Conservation (phyloP, 2,797 vertebrate genomes). For the Atherinosoma microstoma region DNA sequence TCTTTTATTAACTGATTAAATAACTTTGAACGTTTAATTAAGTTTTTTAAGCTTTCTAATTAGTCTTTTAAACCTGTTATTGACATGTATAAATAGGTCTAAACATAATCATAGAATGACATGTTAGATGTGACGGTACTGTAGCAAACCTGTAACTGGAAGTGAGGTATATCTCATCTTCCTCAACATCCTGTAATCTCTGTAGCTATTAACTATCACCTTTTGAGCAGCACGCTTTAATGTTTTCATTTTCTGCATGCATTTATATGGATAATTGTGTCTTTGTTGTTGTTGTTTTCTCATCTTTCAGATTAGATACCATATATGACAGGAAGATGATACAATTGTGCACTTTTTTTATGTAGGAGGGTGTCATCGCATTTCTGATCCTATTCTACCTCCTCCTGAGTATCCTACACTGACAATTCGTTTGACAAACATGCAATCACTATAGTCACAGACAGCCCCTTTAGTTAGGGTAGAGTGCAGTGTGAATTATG, state of each 20-base stretch:
- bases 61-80: neutral
- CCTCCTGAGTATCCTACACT: slow-evolving; percentile 66
- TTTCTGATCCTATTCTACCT: slow-evolving; percentile 58
- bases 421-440: slow-evolving; percentile 83
- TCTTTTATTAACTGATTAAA: neutral
- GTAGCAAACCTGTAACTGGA: neutral
- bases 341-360: slow-evolving; percentile 40
- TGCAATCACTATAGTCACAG: slow-evolving; percentile 82
- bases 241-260: neutral
- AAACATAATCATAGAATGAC: neutral
- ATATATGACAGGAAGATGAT: slow-evolving; percentile 48
- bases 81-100: neutral
- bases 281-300: slow-evolving; percentile 13
- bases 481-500: slow-evolving; percentile 82
- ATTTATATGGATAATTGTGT: neutral
- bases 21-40: neutral
- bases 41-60: neutral
- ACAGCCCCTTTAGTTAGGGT: slow-evolving; percentile 81
- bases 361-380: slow-evolving; percentile 62
- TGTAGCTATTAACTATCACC: neutral
- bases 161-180: neutral
- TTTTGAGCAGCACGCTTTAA: neutral
- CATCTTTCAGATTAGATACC: slow-evolving; percentile 25
- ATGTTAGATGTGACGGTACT: neutral
- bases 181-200: neutral